These are phyloP conservation scores for Aphaenogaster rudis DNA, from an alignment of 1,140 invertebrate species.

Conservation along the genomic window DNA sequence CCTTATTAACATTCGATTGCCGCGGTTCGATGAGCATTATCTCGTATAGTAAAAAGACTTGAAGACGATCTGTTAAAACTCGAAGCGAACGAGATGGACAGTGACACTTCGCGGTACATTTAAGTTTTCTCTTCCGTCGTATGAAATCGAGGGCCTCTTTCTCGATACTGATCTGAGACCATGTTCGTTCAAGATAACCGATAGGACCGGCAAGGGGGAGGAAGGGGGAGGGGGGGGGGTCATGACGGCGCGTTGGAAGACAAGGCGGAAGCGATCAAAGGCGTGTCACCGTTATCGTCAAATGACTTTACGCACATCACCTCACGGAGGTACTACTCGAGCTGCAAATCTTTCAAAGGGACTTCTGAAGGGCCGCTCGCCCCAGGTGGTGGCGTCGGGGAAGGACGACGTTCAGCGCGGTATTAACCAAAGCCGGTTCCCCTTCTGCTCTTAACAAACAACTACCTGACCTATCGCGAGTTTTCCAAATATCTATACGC, in stretches of 20 bases:
- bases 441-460: background rate
- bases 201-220: conserved; percentile 3
- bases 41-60: background rate
- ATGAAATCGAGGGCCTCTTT: background rate
- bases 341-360: conserved; percentile 78
- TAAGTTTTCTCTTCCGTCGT: background rate
- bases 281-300: conserved; percentile 77
- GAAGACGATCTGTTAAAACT: background rate
- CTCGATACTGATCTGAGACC: conserved; percentile 12
- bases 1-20: background rate
- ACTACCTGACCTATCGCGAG: conserved; percentile 45
- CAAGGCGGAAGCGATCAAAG: conserved; percentile 76
- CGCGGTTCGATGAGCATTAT: background rate
- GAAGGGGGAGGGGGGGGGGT: too few relatives aligned
- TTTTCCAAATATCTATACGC: conserved; percentile 23
- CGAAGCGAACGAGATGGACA: background rate
- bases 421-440: background rate
- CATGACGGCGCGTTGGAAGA: conserved; percentile 64
- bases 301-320: conserved; percentile 73
- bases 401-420: conserved; percentile 26
- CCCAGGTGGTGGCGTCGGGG: conserved; percentile 52
- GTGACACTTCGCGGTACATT: background rate
- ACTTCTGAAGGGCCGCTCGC: conserved; percentile 77
- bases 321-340: conserved; percentile 69
- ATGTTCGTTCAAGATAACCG: conserved; percentile 26